Evolutionary conservation across 2,113 vertebrate genomes (phyloP).

Genomic region (Talpa occidentalis): DNA sequence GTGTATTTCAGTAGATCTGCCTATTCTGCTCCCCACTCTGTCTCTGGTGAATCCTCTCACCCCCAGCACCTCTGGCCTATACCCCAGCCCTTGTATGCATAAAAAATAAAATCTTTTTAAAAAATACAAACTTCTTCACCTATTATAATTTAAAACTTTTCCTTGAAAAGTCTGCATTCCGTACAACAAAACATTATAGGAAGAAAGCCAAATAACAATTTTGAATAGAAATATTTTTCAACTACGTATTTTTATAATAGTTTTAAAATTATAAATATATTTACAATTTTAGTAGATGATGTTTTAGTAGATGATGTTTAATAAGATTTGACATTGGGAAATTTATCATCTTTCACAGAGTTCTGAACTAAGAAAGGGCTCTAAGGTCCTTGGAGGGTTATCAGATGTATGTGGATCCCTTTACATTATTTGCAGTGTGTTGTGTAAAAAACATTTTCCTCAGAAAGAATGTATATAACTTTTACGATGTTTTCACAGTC

Average conservation of each 20-base stretch:
- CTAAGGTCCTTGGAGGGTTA: not conserved
- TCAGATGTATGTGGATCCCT: not conserved
- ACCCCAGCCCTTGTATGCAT: too few relatives aligned
- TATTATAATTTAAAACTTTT: conserved; percentile 12
- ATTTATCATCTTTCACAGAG: not conserved
- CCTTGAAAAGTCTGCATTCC: not conserved
- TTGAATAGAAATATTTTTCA: conserved; percentile 20
- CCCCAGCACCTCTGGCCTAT: too few relatives aligned
- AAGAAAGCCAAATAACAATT: conserved; percentile 26
- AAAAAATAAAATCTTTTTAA: too few relatives aligned
- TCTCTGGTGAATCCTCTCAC: too few relatives aligned
- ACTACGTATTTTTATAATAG: not conserved
- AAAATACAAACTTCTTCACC: too few relatives aligned
- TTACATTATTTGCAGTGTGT: not conserved
- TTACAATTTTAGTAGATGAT: too few relatives aligned
- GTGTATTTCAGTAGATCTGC: too few relatives aligned
- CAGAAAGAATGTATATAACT: not conserved
- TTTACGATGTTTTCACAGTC: not conserved
- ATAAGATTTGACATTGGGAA: not conserved
- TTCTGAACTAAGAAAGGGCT: not conserved
- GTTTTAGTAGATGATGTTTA: not conserved
- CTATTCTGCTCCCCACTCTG: too few relatives aligned
- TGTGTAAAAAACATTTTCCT: not conserved
- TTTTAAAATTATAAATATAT: not conserved
- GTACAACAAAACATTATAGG: not conserved